Base-by-base conservation (phyloP, 64 coral and sea anemone species). In the Stylophora pistillata region DNA sequence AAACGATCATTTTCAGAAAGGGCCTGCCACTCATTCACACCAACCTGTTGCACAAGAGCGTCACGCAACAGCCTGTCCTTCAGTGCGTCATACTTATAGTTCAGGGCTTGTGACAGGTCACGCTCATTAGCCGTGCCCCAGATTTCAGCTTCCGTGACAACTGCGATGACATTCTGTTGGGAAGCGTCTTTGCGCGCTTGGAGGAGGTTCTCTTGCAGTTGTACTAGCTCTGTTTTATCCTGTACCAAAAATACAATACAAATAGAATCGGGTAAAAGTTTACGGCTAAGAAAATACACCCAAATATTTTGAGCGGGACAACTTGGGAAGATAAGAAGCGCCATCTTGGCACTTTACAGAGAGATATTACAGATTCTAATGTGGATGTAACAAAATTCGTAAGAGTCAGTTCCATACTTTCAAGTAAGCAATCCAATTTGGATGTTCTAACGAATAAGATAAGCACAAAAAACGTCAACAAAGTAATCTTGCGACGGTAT, bases 81-180 rank as follows among this genome's bases (percentile, higher is more conserved):
- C 26, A 99, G 83, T 2, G 87, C 93, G 61, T 99, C 96, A 41
- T 95, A 99, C 65, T 99, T 99, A 74, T 92, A 88, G 41, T 99
- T 87, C 81, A 99, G 29, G 21, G 96, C 96, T 37, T 99, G 93
- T 23, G 95, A 74, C 53, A 99, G 88, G 60, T 95, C 92, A 20
- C 92, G 90, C 56, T 95, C 96, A 11, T 86, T 86, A 17, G 93
- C 96, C 57, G 81, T 85, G 15, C 83, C 90, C 71, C 81, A 83
- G 16, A 82, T 68, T 31, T 99, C 96, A 15, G 70, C 89, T 52
- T 80, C 75, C 75, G 91, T 95, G n/a, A 99, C 60, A 5, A 95
- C 93, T 17, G 90, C 52, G 52, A 65, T 68, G 17, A 93, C 78
- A 66, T 95, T 99, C 41, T 53, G 30, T 37, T 89, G 90, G 74